Base-by-base conservation (phyloP, 2,113 vertebrate genomes). In the Amphiprion ocellaris region DNA sequence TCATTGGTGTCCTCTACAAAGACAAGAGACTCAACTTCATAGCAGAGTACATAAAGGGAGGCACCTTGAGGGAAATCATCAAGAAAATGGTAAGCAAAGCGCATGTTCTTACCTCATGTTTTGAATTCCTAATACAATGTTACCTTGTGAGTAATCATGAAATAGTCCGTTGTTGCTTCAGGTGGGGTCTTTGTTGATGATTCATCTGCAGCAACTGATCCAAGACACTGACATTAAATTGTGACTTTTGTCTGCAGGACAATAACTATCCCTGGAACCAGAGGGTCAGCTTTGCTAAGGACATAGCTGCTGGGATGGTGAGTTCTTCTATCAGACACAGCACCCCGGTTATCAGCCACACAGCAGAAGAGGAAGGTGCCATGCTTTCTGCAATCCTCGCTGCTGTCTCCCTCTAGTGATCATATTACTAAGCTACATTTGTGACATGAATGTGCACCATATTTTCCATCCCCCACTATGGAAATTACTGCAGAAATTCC, bases 21-120 rank as follows among this genome's bases (percentile, higher is more conserved):
- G 98, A 99, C 93, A 99, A 98, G 92, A 94, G 98, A 75, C 95
- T 99, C 79, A 99, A 99, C 93, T 99, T 99, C 92, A 99, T 99
- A 77, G 96, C 98, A 0, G 98, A 99, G 90, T 99, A 99, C 92
- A 99, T 99, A 85, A 97, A 97, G 86, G 98, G 97, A 0, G 98
- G 98, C 67, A 99, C 98, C 0, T 92, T 99, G 64, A 95, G 98
- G 28, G 92, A 96, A 59, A 96, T 97, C 92, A 99, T 99, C 89
- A 98, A 98, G 87, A 96, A 87, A 90, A 99, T 99, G 97, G 98
- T 99, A 69, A 86, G 79, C 21, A 19, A 1, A 4, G 17, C 28
- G 47, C 23, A 14, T 37, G 23, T 21, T 56, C 10, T 4, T 46
- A 1, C 46, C 69, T 21, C 50, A 28, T 76, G 47, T 63, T 39